Evolutionary conservation across 2,888 invertebrate genomes (phyloP).

Genomic region (Leucophenga montana): DNA sequence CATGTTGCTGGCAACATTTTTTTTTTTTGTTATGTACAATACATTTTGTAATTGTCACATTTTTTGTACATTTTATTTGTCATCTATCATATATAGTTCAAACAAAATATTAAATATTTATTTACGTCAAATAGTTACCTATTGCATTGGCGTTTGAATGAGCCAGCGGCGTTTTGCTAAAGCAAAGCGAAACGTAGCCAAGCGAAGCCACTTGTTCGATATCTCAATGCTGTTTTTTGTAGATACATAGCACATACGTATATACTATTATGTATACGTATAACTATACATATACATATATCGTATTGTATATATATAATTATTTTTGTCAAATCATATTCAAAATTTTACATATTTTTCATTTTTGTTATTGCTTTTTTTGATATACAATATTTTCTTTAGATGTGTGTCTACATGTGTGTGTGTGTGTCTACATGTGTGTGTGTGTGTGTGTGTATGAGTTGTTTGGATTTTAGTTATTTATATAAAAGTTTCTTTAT

Average conservation of each 20-base stretch:
- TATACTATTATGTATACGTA: too few relatives aligned
- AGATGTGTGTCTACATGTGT: too few relatives aligned
- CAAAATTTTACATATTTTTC: conserved; percentile 12
- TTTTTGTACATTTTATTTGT: not conserved
- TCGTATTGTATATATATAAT: not conserved
- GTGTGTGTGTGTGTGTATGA: not conserved
- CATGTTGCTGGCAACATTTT: conserved; percentile 28
- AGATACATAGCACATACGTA: not conserved
- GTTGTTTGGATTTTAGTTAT: not conserved
- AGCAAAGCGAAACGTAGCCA: too few relatives aligned
- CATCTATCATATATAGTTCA: not conserved
- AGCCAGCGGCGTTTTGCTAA: not conserved
- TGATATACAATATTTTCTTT: not conserved
- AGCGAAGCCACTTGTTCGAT: conserved; percentile 21
- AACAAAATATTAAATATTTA: conserved; percentile 7
- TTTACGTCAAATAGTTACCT: not conserved
- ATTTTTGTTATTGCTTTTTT: conserved; percentile 7
- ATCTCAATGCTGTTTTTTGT: not conserved
- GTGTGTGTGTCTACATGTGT: not conserved
- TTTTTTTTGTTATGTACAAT: too few relatives aligned
- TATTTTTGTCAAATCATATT: not conserved
- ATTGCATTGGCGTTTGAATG: not conserved
- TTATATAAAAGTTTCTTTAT: not conserved
- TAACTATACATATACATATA: not conserved
- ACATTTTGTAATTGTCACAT: not conserved